phyloP scores from a whole-genome alignment of 2,888 invertebrate genomes.

The Lepidochrysops patricia region DNA sequence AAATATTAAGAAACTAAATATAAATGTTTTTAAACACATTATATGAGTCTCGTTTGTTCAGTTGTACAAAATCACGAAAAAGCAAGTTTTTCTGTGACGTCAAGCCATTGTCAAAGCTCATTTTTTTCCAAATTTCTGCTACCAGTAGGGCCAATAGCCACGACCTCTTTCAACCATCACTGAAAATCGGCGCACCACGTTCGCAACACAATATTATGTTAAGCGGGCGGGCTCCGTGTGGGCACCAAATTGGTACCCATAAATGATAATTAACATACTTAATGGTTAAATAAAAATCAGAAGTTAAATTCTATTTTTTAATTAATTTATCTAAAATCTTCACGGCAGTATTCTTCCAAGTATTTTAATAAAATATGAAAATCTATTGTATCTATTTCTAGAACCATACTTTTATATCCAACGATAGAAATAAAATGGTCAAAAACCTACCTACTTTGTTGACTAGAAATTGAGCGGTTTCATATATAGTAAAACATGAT shows the following conservation, averaged over 20 bases:
- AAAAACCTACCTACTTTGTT: background rate
- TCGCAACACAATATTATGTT: too few species aligned
- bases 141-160: too few species aligned
- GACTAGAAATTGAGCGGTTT: background rate
- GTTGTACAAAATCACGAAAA: too few species aligned
- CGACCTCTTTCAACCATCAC: too few species aligned
- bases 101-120: too few species aligned
- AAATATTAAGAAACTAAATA: background rate
- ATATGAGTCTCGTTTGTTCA: too few species aligned
- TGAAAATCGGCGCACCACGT: too few species aligned
- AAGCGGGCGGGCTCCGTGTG: too few species aligned
- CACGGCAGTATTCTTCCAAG: background rate
- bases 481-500: background rate
- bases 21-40: background rate
- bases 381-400: background rate
- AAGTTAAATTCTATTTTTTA: background rate
- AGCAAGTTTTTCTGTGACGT: too few species aligned
- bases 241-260: too few species aligned
- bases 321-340: background rate
- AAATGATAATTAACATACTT: background rate
- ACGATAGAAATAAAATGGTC: background rate
- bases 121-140: too few species aligned
- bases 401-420: background rate
- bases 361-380: constrained; percentile 3
- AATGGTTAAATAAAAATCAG: background rate